Conservation (phyloP, 23 tunicate species). For the Ascidia mentula region DNA sequence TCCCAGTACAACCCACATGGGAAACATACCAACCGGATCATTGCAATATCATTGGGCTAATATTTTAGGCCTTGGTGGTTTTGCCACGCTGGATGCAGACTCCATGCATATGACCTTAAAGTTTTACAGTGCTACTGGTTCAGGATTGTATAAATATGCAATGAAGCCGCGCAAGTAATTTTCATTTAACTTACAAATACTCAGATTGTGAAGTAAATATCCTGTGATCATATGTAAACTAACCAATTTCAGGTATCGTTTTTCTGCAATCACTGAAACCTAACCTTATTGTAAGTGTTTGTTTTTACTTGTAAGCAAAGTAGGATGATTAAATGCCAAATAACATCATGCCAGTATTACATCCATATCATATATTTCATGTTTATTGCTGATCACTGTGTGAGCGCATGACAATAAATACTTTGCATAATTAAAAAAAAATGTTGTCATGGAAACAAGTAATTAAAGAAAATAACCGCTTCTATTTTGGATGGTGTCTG, state of each 20-base stretch:
- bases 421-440: neutral
- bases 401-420: neutral
- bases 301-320: too few species aligned
- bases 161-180: constrained; percentile 56
- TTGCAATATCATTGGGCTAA: constrained; percentile 70
- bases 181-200: too few species aligned
- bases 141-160: constrained; percentile 45
- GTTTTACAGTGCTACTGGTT: constrained; percentile 50
- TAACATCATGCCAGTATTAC: too few species aligned
- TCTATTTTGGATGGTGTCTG: neutral
- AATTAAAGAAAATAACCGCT: neutral
- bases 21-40: constrained; percentile 54
- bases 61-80: constrained; percentile 80
- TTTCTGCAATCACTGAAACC: too few species aligned
- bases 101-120: constrained; percentile 15
- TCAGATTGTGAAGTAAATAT: too few species aligned
- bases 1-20: constrained; percentile 63
- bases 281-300: too few species aligned
- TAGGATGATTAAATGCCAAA: too few species aligned
- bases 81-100: constrained; percentile 59
- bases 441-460: neutral
- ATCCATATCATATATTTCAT: too few species aligned
- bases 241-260: too few species aligned
- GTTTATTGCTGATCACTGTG: neutral
- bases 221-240: too few species aligned